Percentiles rank a stretch among this genome's conserved stretches.
phyloP scores from a whole-genome alignment of 2,888 invertebrate genomes.

The Oligia fasciuncula region DNA sequence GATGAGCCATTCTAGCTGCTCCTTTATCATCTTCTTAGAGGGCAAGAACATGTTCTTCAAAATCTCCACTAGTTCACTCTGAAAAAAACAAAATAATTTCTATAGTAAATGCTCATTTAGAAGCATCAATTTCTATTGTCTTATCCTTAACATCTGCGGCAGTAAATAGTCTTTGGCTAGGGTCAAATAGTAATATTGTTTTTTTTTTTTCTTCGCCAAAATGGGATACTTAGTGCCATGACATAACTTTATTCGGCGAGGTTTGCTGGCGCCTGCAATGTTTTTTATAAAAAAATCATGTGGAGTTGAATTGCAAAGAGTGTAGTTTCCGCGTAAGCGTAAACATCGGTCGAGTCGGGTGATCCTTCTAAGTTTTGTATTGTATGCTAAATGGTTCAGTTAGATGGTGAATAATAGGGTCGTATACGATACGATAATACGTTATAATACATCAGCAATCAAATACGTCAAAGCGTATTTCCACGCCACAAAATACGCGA shows the following conservation, averaged over 20 bases:
- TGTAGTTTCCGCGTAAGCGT: background rate
- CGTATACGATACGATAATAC: no score
- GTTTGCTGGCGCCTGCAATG: background rate
- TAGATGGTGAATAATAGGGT: background rate
- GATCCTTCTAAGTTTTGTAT: background rate
- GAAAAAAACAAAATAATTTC: constrained; percentile 67
- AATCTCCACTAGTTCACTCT: constrained; percentile 99
- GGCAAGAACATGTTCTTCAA: constrained; percentile 99
- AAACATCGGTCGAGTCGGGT: background rate
- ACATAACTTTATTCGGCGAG: background rate
- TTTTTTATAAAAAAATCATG: background rate
- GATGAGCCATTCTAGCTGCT: constrained; percentile 99
- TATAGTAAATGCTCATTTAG: background rate
- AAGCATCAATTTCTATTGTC: background rate
- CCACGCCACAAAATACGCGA: background rate
- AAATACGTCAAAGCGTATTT: background rate
- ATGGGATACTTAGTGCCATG: background rate
- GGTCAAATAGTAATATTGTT: background rate
- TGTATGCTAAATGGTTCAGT: background rate
- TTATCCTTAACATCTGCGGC: background rate
- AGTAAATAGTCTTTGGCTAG: background rate
- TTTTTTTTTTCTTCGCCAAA: background rate
- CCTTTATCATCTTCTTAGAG: constrained; percentile 99
- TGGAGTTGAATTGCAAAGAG: background rate
- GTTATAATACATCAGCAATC: background rate